Base-by-base conservation (phyloP, 2,888 invertebrate genomes). In the Oscheius sp. region DNA sequence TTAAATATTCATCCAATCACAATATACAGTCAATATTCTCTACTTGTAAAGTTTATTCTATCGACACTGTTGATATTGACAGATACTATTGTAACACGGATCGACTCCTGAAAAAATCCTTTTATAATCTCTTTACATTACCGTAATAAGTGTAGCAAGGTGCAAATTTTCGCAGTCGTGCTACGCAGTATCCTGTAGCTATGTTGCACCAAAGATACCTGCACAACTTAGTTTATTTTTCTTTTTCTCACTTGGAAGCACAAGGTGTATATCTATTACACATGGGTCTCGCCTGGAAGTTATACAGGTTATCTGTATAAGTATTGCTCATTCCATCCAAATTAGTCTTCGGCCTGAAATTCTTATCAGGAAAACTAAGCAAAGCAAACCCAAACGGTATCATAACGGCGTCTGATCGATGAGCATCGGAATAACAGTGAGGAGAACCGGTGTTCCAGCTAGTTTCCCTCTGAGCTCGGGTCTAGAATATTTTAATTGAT, bases 201-300 rank as follows among this genome's bases (percentile, higher is more conserved):
- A 54, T n/a, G 9, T 54, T 54, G 36, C 54, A 54, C 54, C 54
- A 54, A 12, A 54, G 54, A 54, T 54, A 54, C 20, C 54, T 32
- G 36, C 6, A n/a, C 3, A 54, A 32, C 14, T 17, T 2, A 2
- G 1, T 33, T 33, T 32, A 12, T 26, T 22, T 24, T 4, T n/a
- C 26, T 2, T 2, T 14, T 2, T 2, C 1, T 24, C 12, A 54
- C 54, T 54, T 54, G 4, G 54, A 54, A 17, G 54, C 33, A 20
- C 54, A 54, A n/a, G 33, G 54, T 33, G 33, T 32, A 6, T n/a
- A 6, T 17, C 54, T 6, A n/a, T n/a, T 32, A n/a, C 54, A 54
- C 1, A 20, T 54, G 2, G 54, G 54, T 36, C 54, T n/a, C 8
- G 22, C 20, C 4, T 54, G 32, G 36, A 33, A 54, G 36, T 17